phyloP scores from a whole-genome alignment of 1,140 invertebrate genomes.

The Meloidogyne hapla region DNA sequence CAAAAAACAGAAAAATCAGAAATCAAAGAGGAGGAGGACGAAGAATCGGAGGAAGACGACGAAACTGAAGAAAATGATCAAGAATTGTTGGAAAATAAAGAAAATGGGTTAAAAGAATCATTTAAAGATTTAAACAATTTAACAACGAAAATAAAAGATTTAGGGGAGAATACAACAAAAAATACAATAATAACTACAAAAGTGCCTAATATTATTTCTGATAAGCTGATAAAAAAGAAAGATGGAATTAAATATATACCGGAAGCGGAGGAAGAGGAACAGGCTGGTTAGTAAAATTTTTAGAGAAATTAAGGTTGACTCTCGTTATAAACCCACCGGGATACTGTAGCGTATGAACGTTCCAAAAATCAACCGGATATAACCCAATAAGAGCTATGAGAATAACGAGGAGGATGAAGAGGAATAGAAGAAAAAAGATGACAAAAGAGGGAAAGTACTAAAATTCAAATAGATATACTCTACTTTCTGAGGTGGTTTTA shows the following conservation, averaged over 20 bases:
- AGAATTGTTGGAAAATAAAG: background rate
- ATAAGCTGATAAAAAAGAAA: slow-evolving; percentile 14
- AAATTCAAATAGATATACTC: no score
- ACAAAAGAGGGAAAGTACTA: no score
- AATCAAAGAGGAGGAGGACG: slow-evolving; percentile 15
- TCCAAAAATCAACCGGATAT: no score
- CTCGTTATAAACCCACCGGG: no score
- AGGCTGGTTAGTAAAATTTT: background rate
- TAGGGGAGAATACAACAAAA: background rate
- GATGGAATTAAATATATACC: slow-evolving; percentile 15
- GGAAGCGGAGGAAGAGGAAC: slow-evolving; percentile 39
- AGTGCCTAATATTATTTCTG: slow-evolving; percentile 22
- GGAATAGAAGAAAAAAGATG: no score
- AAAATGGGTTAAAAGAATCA: background rate
- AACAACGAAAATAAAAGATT: background rate
- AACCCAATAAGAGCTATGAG: no score
- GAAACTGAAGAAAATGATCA: slow-evolving; percentile 11
- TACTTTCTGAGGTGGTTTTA: no score
- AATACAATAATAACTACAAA: slow-evolving; percentile 3
- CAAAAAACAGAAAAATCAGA: slow-evolving; percentile 27
- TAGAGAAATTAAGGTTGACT: no score
- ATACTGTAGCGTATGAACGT: no score
- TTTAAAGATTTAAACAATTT: slow-evolving; percentile 8
- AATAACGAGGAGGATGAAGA: no score
- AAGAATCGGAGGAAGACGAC: slow-evolving; percentile 16